phyloP scores from a whole-genome alignment of 1,140 invertebrate species.

The Zaprionus vittiger region DNA sequence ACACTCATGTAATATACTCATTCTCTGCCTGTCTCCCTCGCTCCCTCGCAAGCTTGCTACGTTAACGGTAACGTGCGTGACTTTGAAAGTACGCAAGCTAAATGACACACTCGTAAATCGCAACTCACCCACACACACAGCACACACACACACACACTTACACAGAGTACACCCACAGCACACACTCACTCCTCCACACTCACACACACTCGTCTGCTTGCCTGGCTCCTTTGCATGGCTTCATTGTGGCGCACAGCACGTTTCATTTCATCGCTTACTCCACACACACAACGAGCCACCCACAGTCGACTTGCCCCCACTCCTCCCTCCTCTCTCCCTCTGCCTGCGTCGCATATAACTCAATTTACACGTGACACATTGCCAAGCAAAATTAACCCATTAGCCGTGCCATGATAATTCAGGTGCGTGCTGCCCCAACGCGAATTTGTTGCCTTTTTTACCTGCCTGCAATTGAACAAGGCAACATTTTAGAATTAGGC shows the following conservation, averaged over 20 bases:
- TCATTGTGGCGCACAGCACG: slow-evolving; percentile 76
- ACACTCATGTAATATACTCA: slow-evolving; percentile 16
- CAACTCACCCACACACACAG: slow-evolving; percentile 36
- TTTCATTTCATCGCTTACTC: slow-evolving; percentile 72
- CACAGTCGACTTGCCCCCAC: slow-evolving; percentile 19
- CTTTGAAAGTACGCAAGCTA: slow-evolving; percentile 72
- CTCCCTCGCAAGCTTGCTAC: slow-evolving; percentile 18
- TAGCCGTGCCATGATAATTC: slow-evolving; percentile 28
- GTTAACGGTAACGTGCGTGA: slow-evolving; percentile 73
- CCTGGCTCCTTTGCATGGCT: slow-evolving; percentile 72
- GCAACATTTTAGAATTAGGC: background rate
- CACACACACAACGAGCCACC: slow-evolving; percentile 21
- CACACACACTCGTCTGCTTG: slow-evolving; percentile 25
- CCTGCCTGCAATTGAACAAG: background rate
- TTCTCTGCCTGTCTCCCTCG: background rate
- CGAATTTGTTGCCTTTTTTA: background rate
- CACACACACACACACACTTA: background rate
- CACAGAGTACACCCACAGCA: background rate
- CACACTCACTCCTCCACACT: background rate
- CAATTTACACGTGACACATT: slow-evolving; percentile 79
- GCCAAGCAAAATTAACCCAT: slow-evolving; percentile 62
- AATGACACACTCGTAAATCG: slow-evolving; percentile 80
- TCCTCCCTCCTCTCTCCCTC: slow-evolving; percentile 7
- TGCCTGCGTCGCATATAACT: slow-evolving; percentile 49
- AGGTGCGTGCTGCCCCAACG: background rate